Conservation (phyloP, 2,888 invertebrate genomes). For the Chrysolina oricalcia region DNA sequence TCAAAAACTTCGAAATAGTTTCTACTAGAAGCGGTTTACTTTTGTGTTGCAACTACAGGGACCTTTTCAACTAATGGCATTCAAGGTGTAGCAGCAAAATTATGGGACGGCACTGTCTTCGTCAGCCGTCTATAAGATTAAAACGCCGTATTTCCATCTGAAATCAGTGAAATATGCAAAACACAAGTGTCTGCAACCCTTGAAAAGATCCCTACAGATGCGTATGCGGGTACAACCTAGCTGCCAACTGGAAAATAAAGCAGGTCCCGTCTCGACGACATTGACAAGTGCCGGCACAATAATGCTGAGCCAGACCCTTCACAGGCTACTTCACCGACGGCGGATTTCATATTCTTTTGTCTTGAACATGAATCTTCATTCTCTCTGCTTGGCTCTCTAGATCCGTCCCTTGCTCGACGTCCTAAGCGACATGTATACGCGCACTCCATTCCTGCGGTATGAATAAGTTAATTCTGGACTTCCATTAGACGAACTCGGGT, state of each 20-base stretch:
- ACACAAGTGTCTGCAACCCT: slow-evolving; percentile 39
- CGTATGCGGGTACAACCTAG: slow-evolving; percentile 32
- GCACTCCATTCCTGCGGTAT: neutral
- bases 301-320: slow-evolving; percentile 64
- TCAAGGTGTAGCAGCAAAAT: neutral
- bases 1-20: too few relatives aligned
- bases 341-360: slow-evolving; percentile 68
- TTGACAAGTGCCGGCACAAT: slow-evolving; percentile 65
- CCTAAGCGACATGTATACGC: slow-evolving; percentile 21
- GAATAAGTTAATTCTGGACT: neutral
- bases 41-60: too few relatives aligned
- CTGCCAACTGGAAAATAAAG: slow-evolving; percentile 43
- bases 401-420: slow-evolving; percentile 28
- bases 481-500: neutral
- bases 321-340: slow-evolving; percentile 51
- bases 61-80: neutral
- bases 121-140: slow-evolving; percentile 37
- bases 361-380: slow-evolving; percentile 64
- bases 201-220: slow-evolving; percentile 34
- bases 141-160: slow-evolving; percentile 43
- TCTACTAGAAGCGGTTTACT: too few relatives aligned
- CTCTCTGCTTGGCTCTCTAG: slow-evolving; percentile 51
- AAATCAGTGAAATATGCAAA: slow-evolving; percentile 48
- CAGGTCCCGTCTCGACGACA: slow-evolving; percentile 37
- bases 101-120: neutral